Conservation (phyloP, 2,888 invertebrate species). For the Cheilosia vulpina region DNA sequence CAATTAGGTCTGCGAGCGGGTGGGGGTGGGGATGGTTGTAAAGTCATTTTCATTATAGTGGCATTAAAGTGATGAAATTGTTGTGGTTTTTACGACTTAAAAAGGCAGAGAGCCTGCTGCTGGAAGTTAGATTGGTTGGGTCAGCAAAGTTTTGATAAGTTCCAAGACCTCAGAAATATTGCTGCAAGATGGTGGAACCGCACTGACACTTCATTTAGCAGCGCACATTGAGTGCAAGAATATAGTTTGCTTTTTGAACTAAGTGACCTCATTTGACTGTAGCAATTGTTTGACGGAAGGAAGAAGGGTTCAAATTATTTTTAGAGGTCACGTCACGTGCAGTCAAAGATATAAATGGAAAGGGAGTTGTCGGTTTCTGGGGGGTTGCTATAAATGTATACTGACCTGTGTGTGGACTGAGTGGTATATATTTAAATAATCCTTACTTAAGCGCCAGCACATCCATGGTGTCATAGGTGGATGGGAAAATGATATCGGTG, state of each 20-base stretch:
- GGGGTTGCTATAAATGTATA: no score
- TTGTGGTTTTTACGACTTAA: constrained; percentile 27
- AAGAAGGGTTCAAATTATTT: background rate
- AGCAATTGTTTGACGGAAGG: background rate
- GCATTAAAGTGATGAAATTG: constrained; percentile 43
- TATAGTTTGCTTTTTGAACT: constrained; percentile 10
- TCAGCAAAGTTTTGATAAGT: constrained; percentile 29
- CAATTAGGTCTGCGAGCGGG: constrained; percentile 32
- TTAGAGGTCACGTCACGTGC: background rate
- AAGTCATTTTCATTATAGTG: constrained; percentile 48
- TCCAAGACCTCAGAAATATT: constrained; percentile 14
- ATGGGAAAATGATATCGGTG: no score
- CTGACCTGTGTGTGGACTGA: no score
- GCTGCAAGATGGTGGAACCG: constrained; percentile 9
- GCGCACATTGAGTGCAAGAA: background rate
- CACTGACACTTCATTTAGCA: constrained; percentile 12
- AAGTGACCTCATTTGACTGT: constrained; percentile 19
- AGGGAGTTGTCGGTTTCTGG: no score
- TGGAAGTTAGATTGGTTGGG: constrained; percentile 23
- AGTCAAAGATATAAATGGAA: background rate
- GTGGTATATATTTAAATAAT: no score
- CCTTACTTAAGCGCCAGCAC: no score
- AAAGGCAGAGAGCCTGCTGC: background rate
- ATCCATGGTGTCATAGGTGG: no score
- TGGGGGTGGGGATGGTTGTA: background rate